Conservation (phyloP, 2,888 invertebrate genomes). For the Drosophila melanocephala region DNA sequence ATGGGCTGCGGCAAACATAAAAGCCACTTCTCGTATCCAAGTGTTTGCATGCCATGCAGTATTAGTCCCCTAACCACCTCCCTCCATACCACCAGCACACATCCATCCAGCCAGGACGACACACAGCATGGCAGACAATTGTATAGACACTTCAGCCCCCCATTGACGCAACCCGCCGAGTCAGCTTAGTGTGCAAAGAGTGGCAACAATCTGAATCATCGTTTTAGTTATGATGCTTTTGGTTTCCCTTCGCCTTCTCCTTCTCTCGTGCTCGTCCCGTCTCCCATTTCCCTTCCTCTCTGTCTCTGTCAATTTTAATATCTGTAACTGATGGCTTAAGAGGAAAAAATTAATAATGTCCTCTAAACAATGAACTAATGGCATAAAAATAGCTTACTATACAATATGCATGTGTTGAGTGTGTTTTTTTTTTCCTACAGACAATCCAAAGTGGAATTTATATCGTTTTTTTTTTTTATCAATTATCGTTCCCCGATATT, state of each 20-base stretch:
- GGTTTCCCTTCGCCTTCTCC: conserved; percentile 1
- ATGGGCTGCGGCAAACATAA: conserved; percentile 61
- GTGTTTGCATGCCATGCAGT: conserved; percentile 63
- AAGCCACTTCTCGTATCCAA: conserved; percentile 75
- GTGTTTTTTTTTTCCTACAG: background rate
- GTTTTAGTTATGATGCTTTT: conserved; percentile 59
- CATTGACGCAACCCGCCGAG: conserved; percentile 29
- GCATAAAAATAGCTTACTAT: conserved; percentile 71
- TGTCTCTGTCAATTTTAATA: conserved; percentile 56
- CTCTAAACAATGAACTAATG: conserved; percentile 71
- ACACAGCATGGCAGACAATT: conserved; percentile 33
- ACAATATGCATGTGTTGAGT: conserved; percentile 22
- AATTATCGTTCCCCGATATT: background rate
- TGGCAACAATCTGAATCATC: conserved; percentile 78
- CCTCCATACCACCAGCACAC: background rate
- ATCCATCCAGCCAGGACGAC: background rate
- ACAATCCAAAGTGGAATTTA: background rate
- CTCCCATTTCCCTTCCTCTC: background rate
- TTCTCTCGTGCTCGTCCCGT: background rate
- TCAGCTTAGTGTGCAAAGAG: conserved; percentile 64
- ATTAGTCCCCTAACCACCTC: conserved; percentile 1
- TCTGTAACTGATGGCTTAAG: conserved; percentile 74
- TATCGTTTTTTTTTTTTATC: background rate
- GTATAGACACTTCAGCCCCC: conserved; percentile 42
- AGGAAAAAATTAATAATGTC: conserved; percentile 80